Conservation (phyloP, 2,888 invertebrate species). For the Fragum whitleyi region DNA sequence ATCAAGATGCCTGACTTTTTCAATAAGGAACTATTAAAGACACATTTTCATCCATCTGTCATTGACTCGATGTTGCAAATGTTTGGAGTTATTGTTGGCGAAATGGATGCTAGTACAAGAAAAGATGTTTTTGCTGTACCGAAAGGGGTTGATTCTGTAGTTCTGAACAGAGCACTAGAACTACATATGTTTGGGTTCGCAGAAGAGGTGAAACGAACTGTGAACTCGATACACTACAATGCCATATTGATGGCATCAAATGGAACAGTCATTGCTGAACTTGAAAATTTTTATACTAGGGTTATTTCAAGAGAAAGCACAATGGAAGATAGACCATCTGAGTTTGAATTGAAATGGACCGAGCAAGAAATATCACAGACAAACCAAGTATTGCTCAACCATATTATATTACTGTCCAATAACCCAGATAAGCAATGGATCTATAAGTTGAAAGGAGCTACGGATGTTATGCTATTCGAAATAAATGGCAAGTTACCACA, state of each 20-base stretch:
- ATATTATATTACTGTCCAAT: background rate
- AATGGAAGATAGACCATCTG: background rate
- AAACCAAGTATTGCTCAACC: background rate
- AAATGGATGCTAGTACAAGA: background rate
- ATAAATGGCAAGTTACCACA: background rate
- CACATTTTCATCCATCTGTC: conserved; percentile 65
- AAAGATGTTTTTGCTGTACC: conserved; percentile 49
- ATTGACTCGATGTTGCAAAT: conserved; percentile 67
- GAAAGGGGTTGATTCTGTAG: conserved; percentile 45
- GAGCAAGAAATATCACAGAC: background rate
- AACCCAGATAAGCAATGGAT: background rate
- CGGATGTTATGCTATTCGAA: background rate
- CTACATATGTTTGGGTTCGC: conserved; percentile 61
- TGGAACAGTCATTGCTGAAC: conserved; percentile 67
- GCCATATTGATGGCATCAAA: conserved; percentile 54
- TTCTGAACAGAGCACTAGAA: conserved; percentile 47
- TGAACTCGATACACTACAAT: conserved; percentile 56
- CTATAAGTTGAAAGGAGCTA: background rate
- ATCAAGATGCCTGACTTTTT: conserved; percentile 49
- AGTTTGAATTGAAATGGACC: background rate
- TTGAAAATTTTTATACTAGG: conserved; percentile 50
- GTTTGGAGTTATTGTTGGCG: conserved; percentile 44
- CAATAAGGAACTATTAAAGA: conserved; percentile 46
- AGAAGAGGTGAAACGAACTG: conserved; percentile 47
- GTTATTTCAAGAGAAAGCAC: background rate